phyloP scores from a whole-genome alignment of 2,888 invertebrate species.

The Plusia festucae region DNA sequence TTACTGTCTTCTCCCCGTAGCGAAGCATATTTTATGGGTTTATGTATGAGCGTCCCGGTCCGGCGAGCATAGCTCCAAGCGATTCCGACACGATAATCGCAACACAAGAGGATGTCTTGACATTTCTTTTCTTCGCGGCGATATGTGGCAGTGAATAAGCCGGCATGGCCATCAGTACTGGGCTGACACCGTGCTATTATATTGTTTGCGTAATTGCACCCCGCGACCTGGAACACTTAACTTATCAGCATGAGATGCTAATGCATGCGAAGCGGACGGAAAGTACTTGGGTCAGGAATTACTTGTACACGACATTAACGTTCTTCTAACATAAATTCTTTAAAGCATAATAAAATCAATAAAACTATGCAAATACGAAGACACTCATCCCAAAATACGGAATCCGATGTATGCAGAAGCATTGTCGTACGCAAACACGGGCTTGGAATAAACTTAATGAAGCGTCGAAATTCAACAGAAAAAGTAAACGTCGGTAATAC shows the following conservation, averaged over 20 bases:
- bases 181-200: slow-evolving; percentile 80
- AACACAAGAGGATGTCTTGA: slow-evolving; percentile 69
- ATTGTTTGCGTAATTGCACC: slow-evolving; percentile 84
- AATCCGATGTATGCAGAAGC: slow-evolving; percentile 58
- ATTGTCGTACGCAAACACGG: slow-evolving; percentile 69
- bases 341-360: slow-evolving; percentile 31
- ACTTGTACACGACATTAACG: slow-evolving; percentile 55
- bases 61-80: slow-evolving; percentile 68
- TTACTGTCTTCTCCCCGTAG: slow-evolving; percentile 68
- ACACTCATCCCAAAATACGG: slow-evolving; percentile 45
- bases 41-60: slow-evolving; percentile 62
- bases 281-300: slow-evolving; percentile 71
- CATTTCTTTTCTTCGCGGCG: slow-evolving; percentile 76
- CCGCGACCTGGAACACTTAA: slow-evolving; percentile 71
- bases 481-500: slow-evolving; percentile 67
- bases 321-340: slow-evolving; percentile 29
- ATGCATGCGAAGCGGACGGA: slow-evolving; percentile 74
- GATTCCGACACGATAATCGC: slow-evolving; percentile 79
- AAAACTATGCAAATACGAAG: slow-evolving; percentile 43
- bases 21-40: slow-evolving; percentile 65
- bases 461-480: slow-evolving; percentile 74
- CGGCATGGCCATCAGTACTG: slow-evolving; percentile 67
- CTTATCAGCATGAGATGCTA: slow-evolving; percentile 75
- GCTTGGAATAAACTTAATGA: slow-evolving; percentile 78
- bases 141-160: slow-evolving; percentile 74